A percentile compares a stretch with the other conserved stretches of the same genome.
Evolutionary conservation across 2,888 invertebrate species (phyloP).

Genomic region (Taenaris catops): DNA sequence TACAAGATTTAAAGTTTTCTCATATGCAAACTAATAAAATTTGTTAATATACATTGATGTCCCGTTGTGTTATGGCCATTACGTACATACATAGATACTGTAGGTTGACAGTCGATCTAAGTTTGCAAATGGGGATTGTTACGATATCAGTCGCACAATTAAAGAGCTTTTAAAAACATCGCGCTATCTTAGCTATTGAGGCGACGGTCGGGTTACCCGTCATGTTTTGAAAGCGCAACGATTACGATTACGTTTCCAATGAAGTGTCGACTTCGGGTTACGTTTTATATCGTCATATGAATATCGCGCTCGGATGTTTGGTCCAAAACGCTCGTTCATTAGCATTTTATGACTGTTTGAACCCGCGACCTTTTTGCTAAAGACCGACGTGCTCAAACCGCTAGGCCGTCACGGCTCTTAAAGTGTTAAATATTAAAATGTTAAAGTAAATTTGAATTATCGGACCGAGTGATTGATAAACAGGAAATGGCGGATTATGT

Average conservation of each 20-base stretch:
- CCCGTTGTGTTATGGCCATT: background rate
- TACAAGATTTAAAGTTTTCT: background rate
- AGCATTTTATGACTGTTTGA: constrained; percentile 79
- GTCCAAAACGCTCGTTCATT: constrained; percentile 74
- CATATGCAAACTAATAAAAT: background rate
- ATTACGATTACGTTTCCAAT: constrained; percentile 72
- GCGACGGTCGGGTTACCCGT: constrained; percentile 64
- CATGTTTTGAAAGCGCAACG: constrained; percentile 74
- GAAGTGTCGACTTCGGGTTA: constrained; percentile 76
- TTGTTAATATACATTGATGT: constrained; percentile 1
- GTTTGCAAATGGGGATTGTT: constrained; percentile 10
- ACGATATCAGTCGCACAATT: constrained; percentile 54
- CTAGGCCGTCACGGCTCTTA: too few species aligned
- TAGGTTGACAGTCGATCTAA: constrained; percentile 7
- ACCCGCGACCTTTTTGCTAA: too few species aligned
- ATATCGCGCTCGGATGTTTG: constrained; percentile 78
- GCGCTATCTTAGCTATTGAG: constrained; percentile 59
- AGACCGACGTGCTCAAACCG: too few species aligned
- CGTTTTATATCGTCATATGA: constrained; percentile 77
- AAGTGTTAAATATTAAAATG: too few species aligned
- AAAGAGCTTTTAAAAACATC: constrained; percentile 75
- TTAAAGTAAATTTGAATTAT: too few species aligned
- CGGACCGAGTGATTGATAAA: too few species aligned
- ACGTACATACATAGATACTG: background rate
- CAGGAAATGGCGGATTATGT: too few species aligned